These are phyloP conservation scores for Mormyrus proboscirostris DNA, from an alignment of 2,797 vertebrate genomes.

Conservation along the genomic window DNA sequence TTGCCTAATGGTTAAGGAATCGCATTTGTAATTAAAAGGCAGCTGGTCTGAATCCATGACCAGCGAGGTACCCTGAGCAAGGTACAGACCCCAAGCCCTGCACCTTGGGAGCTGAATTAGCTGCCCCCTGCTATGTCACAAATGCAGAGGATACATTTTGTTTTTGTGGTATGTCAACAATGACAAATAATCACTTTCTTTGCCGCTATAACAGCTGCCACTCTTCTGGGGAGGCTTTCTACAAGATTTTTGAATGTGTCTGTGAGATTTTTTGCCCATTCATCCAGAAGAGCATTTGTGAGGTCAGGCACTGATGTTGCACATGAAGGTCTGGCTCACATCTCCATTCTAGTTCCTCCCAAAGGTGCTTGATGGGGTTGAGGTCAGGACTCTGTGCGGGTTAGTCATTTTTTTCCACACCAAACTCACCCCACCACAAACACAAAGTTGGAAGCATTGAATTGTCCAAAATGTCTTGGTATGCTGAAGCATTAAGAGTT, in stretches of 20 bases:
- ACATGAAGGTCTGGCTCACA: neutral
- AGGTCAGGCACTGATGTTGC: neutral
- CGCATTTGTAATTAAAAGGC: too few relatives aligned
- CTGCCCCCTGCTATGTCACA: neutral
- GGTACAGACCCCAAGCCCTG: too few relatives aligned
- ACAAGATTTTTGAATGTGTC: neutral
- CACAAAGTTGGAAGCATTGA: neutral
- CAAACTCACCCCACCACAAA: neutral
- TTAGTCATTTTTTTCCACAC: neutral
- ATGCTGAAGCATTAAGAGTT: neutral
- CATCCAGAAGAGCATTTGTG: neutral
- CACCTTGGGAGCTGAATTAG: neutral
- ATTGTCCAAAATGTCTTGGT: neutral
- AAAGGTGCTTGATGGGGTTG: neutral
- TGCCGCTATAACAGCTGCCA: neutral
- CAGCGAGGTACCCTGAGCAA: too few relatives aligned
- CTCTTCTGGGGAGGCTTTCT: neutral
- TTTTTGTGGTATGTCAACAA: neutral
- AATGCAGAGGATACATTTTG: neutral
- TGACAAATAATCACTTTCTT: neutral
- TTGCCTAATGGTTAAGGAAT: neutral
- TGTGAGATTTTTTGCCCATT: neutral
- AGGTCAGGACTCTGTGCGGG: neutral
- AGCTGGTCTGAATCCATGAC: too few relatives aligned
- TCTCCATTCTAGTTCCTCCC: neutral